Base-by-base conservation (phyloP, 2,888 invertebrate genomes). In the Hydrotaea cyrtoneurina region DNA sequence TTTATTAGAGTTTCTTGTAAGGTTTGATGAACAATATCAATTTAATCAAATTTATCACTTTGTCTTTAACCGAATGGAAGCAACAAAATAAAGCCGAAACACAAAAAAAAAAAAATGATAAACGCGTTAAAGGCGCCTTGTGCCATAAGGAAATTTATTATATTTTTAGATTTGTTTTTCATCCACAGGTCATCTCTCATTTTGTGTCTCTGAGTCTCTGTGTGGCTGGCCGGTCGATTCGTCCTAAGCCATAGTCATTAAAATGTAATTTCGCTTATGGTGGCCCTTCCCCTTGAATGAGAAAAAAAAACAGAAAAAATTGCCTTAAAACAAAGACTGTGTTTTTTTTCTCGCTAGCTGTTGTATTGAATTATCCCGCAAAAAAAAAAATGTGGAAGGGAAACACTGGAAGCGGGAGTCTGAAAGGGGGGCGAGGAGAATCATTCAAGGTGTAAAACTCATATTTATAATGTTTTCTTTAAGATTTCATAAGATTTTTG, bases 41-140 rank as follows among this genome's bases (percentile, higher is more conserved):
- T 85, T 86, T 83, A 83, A 86, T 86, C 85, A 80, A 83, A 86
- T 85, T 86, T 83, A 86, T 86, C 85, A 86, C 83, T 83, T 77
- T 80, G 74, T 78, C 55, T 76, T 79, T 78, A 77, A 82, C 69
- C 43, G 23, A 78, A 77, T 55, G 55, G 21, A 75, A 3, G 13
- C 15, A 73, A 75, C 43, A 53, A 66, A 72, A 62, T 21, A 13
- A 78, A 53, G 17, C 39, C 15, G 31, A 71, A 69, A 66, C 78
- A 50, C 10, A 72, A 50, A 13, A 75, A 55, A 80, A 74, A 53
- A 53, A 59, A 62, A 82, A 82, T 85, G 82, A 85, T 82, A 76
- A 85, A 85, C 79, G 79, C 79, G 82, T 82, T 78, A 74, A 84
- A 85, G 85, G 85, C 85, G 85, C 85, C 85, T 85, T 85, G 85